Evolutionary conservation across 2,113 vertebrate genomes (phyloP).

Genomic region (Loxodonta africana): DNA sequence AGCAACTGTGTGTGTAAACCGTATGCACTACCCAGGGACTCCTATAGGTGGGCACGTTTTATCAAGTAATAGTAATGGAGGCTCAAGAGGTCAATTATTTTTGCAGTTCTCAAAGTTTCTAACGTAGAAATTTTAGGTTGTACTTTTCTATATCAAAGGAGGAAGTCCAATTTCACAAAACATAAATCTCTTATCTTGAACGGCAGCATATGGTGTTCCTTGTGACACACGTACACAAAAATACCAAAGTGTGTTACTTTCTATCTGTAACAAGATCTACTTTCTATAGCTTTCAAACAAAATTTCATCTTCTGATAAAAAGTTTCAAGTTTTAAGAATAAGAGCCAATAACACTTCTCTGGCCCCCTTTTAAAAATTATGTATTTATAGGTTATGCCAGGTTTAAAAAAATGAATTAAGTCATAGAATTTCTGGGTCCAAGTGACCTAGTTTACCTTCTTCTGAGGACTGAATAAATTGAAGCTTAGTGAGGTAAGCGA

Average conservation of each 20-base stretch:
- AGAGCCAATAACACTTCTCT: conserved; percentile 48
- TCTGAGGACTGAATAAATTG: conserved; percentile 38
- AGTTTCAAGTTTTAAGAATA: conserved; percentile 36
- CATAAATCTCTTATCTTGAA: neutral
- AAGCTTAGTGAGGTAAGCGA: neutral
- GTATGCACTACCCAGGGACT: neutral
- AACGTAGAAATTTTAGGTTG: neutral
- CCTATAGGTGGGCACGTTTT: neutral
- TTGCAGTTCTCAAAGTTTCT: conserved; percentile 33
- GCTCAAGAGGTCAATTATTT: neutral
- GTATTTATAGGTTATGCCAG: conserved; percentile 21
- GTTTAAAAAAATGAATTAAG: conserved; percentile 71
- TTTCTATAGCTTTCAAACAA: conserved; percentile 36
- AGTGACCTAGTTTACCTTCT: conserved; percentile 73
- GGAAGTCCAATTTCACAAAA: neutral
- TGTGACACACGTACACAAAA: neutral
- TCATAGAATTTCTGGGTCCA: conserved; percentile 59
- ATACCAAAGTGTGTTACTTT: neutral
- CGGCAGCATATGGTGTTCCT: neutral
- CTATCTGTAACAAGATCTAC: neutral
- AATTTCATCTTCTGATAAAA: conserved; percentile 12
- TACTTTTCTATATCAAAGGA: neutral
- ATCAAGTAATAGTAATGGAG: neutral
- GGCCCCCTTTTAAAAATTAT: neutral
- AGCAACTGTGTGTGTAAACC: neutral